Percentiles rank a stretch among this genome's conserved stretches.
Conservation (phyloP, 2,113 vertebrate genomes). For the Vicugna pacos region DNA sequence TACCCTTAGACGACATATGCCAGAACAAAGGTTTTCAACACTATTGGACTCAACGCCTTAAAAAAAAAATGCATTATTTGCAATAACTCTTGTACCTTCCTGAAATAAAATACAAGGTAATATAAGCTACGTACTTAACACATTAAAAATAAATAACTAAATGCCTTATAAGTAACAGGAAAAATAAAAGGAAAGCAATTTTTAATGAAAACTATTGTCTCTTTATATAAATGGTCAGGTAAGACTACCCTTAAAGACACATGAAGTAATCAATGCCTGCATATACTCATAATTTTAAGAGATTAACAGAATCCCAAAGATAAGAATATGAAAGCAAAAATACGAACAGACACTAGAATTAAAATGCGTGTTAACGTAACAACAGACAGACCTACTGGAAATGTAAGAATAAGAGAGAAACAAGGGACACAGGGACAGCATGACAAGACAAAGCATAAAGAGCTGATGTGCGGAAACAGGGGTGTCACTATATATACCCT, state of each 20-base stretch:
- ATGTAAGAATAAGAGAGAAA: constrained; percentile 27
- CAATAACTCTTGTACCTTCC: background rate
- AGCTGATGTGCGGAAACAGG: background rate
- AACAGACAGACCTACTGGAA: background rate
- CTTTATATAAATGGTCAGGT: background rate
- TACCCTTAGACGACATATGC: background rate
- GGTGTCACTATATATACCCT: background rate
- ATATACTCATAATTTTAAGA: background rate
- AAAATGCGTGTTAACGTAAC: background rate
- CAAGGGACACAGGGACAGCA: background rate
- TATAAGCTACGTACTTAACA: background rate
- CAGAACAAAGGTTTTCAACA: background rate
- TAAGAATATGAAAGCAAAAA: constrained; percentile 29
- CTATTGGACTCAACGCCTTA: background rate
- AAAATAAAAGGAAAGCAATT: constrained; percentile 1
- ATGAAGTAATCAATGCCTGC: background rate
- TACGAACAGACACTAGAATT: background rate
- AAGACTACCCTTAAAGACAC: background rate
- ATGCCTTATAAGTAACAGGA: background rate
- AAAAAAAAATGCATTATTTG: background rate
- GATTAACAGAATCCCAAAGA: constrained; percentile 5
- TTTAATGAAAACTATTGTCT: constrained; percentile 27
- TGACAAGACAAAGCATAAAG: background rate
- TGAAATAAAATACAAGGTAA: constrained; percentile 25
- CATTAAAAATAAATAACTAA: constrained; percentile 5